Base-by-base conservation (phyloP, 2,888 invertebrate genomes). In the Bombylius discolor region DNA sequence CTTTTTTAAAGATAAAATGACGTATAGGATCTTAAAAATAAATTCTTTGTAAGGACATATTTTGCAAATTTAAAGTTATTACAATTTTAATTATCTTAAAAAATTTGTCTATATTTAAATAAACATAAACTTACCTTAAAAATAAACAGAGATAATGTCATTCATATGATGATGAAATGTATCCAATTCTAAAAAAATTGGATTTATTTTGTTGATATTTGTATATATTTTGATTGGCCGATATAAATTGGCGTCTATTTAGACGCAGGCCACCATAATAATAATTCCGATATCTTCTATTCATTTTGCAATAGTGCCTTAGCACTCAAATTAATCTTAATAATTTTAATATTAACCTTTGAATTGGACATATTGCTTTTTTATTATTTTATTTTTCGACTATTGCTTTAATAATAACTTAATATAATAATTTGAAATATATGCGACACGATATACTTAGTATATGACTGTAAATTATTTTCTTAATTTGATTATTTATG, bases 291-390 rank as follows among this genome's bases (percentile, higher is more conserved):
- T 39, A 55, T 51, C 53, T 57, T 54, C 68, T 70, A 69, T 67
- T 68, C 69, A 71, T 73, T 58, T 62, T 60, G 71, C 68, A 73
- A 70, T 52, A 51, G 51, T 54, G 51, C 52, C 52, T 50, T 48
- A 50, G 49, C 50, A 44, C 50, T 23, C 47, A 53, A 58, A 58
- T 52, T 49, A 54, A 58, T 58, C 49, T 53, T 55, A 52, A 56
- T 56, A 44, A 52, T 47, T 56, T 53, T 34, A 52, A 11, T 42
- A 42, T 34, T 44, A 32, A 42, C 9, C 33, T 48, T 55, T 47
- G 53, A 53, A 49, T 34, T 53, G 45, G 49, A 50, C 59, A 59
- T 59, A 39, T 53, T 56, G 45, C 47, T 51, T 47, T 7, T 11
- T 51, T 51, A 48, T 51, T 7, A 39, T 39, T 39, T 8, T 36